A percentile compares a stretch with the other conserved stretches of the same genome.
These are phyloP conservation scores for Vanacampus margaritifer DNA, from an alignment of 2,113 vertebrate genomes.

Conservation along the genomic window DNA sequence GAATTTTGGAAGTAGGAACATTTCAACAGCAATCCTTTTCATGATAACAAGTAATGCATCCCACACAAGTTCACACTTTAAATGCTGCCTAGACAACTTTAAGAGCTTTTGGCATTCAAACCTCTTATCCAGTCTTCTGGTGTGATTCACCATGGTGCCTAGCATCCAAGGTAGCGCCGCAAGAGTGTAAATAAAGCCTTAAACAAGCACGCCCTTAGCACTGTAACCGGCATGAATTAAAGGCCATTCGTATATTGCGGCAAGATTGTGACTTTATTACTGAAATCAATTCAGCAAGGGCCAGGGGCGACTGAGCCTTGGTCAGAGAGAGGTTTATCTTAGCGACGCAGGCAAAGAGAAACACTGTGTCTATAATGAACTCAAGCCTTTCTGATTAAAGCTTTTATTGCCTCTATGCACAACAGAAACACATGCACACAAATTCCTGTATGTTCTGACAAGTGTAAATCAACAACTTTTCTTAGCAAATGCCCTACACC, in stretches of 20 bases:
- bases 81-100: slow-evolving; percentile 51
- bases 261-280: slow-evolving; percentile 86
- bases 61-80: slow-evolving; percentile 59
- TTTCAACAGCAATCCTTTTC: slow-evolving; percentile 57
- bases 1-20: slow-evolving; percentile 29
- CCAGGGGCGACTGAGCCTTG: slow-evolving; percentile 75
- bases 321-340: slow-evolving; percentile 85
- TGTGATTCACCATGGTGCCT: slow-evolving; percentile 70
- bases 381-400: slow-evolving; percentile 77
- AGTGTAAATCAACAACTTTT: slow-evolving; percentile 21
- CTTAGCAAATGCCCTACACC: slow-evolving; percentile 29
- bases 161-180: slow-evolving; percentile 59
- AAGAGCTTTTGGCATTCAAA: slow-evolving; percentile 73
- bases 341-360: slow-evolving; percentile 77
- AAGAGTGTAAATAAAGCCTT: slow-evolving; percentile 84
- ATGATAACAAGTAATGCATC: slow-evolving; percentile 53
- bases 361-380: slow-evolving; percentile 78
- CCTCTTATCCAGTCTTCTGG: slow-evolving; percentile 66
- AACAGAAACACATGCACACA: slow-evolving; percentile 29
- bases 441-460: neutral
- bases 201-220: slow-evolving; percentile 80
- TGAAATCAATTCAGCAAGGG: slow-evolving; percentile 83
- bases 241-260: slow-evolving; percentile 80
- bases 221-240: slow-evolving; percentile 81
- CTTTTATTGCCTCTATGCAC: slow-evolving; percentile 61